phyloP scores from a whole-genome alignment of 2,113 vertebrate genomes.

The Istiophorus platypterus region DNA sequence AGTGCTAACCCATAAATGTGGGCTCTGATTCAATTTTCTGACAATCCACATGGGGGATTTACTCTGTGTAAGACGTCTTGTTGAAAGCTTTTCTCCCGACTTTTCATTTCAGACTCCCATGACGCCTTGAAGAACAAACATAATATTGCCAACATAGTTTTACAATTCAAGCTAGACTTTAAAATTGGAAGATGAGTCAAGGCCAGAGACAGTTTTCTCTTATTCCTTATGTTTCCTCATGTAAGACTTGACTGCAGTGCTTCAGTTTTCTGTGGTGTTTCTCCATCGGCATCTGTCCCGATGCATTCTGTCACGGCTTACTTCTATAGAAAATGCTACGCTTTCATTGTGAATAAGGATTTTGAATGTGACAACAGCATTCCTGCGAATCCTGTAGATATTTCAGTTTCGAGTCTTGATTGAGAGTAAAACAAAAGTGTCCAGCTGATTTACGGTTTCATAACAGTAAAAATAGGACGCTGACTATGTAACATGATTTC shows the following conservation, averaged over 20 bases:
- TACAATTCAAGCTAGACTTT: conserved; percentile 37
- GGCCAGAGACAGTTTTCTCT: not conserved
- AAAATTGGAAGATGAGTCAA: conserved; percentile 61
- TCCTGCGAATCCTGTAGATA: not conserved
- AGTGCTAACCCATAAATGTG: conserved; percentile 55
- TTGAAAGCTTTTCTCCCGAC: conserved; percentile 63
- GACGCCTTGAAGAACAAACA: conserved; percentile 61
- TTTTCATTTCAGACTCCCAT: conserved; percentile 65
- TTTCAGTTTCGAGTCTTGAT: conserved; percentile 2
- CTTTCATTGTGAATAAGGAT: not conserved
- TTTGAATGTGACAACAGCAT: not conserved
- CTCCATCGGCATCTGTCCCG: conserved; percentile 10
- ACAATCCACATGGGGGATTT: conserved; percentile 71
- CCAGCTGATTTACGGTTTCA: not conserved
- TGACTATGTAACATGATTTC: not conserved
- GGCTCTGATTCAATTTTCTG: conserved; percentile 72
- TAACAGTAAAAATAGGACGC: conserved; percentile 10
- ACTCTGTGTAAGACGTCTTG: conserved; percentile 50
- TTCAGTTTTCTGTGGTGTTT: conserved; percentile 14
- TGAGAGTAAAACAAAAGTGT: conserved; percentile 1
- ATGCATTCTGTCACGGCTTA: not conserved
- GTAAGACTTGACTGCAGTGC: conserved; percentile 1
- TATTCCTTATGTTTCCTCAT: conserved; percentile 42
- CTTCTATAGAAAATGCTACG: conserved; percentile 12
- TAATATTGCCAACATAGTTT: conserved; percentile 52